These are phyloP conservation scores for Ophonus ardosiacus DNA, from an alignment of 2,888 invertebrate species.

Conservation along the genomic window DNA sequence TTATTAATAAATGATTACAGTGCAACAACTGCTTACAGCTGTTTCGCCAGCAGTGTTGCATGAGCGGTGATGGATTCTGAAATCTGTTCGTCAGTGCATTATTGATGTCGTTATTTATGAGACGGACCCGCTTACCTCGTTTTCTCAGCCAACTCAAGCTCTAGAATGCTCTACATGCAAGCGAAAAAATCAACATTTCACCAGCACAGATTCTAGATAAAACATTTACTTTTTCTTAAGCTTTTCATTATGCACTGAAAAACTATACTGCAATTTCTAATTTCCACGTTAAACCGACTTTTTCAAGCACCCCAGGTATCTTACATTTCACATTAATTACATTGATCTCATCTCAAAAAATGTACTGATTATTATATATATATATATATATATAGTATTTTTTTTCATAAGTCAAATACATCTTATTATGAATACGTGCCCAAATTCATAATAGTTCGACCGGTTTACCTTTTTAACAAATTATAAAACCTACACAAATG, in stretches of 20 bases:
- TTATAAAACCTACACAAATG: no score
- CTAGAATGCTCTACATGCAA: constrained; percentile 18
- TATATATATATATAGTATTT: no score
- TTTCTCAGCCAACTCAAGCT: constrained; percentile 10
- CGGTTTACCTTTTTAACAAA: no score
- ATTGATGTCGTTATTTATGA: constrained; percentile 61
- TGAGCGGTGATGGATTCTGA: constrained; percentile 53
- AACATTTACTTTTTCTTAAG: not conserved
- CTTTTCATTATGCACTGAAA: constrained; percentile 11
- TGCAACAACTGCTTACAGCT: constrained; percentile 36
- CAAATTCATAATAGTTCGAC: no score
- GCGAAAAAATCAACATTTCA: constrained; percentile 37
- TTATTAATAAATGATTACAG: constrained; percentile 26
- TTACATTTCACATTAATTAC: not conserved
- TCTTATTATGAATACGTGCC: no score
- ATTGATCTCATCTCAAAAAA: no score
- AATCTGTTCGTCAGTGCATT: constrained; percentile 59
- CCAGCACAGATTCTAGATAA: constrained; percentile 36
- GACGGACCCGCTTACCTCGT: constrained; percentile 39
- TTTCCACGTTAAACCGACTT: not conserved
- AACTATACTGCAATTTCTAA: not conserved
- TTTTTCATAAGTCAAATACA: no score
- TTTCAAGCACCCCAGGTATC: not conserved
- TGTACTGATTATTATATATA: no score
- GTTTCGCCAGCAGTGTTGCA: constrained; percentile 45